phyloP scores from a whole-genome alignment of 35 echinoderm and acorn worm species.

The Eucidaris tribuloides region DNA sequence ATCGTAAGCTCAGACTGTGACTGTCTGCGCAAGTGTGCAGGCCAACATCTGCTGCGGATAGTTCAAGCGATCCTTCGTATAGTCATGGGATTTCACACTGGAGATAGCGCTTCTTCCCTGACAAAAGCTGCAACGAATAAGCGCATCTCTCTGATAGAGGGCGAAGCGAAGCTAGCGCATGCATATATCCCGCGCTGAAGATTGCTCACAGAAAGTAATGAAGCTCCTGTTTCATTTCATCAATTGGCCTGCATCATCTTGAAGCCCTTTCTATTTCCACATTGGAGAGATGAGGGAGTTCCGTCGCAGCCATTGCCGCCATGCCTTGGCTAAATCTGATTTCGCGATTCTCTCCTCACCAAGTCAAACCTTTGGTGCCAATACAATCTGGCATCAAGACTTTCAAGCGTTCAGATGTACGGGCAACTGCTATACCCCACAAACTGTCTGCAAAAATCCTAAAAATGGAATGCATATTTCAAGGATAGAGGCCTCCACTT shows the following conservation, averaged over 20 bases:
- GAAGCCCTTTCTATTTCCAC: constrained; percentile 42
- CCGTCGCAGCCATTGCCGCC: constrained; percentile 45
- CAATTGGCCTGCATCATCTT: not conserved
- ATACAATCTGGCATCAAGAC: too few species aligned
- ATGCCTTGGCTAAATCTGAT: not conserved
- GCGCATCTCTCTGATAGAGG: not conserved
- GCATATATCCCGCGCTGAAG: constrained; percentile 32
- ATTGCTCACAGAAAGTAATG: constrained; percentile 63
- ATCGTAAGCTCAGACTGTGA: constrained; percentile 18
- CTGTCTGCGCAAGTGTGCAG: too few species aligned
- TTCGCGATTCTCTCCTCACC: not conserved
- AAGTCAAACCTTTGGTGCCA: too few species aligned
- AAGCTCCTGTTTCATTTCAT: not conserved
- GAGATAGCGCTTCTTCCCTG: constrained; percentile 38
- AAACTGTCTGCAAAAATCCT: too few species aligned
- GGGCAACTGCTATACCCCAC: too few species aligned
- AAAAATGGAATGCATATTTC: too few species aligned
- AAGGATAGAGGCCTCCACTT: too few species aligned
- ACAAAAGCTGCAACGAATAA: constrained; percentile 28
- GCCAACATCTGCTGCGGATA: constrained; percentile 42
- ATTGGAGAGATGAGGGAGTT: constrained; percentile 37
- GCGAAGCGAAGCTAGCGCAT: constrained; percentile 21
- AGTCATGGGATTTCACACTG: constrained; percentile 27
- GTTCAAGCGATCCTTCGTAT: constrained; percentile 60
- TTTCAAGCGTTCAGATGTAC: too few species aligned